Percentiles rank a stretch among this genome's conserved stretches.
Evolutionary conservation across 2,113 vertebrate species (phyloP).

Genomic region (Heterochromis multidens): DNA sequence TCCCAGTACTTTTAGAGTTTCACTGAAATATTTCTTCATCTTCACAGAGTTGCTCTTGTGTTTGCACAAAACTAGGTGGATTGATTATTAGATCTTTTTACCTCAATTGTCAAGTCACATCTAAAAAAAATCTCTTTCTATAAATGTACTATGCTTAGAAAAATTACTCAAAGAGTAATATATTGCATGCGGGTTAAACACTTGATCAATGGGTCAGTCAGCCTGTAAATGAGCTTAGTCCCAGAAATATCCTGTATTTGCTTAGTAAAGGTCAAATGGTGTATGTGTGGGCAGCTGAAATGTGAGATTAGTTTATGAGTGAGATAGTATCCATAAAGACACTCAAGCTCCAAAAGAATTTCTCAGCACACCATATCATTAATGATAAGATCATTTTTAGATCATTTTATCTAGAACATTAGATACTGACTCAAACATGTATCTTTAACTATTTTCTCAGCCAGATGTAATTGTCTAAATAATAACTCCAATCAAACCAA

Average conservation of each 20-base stretch:
- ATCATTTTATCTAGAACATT: no score
- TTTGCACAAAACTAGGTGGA: neutral
- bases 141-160: neutral
- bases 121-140: neutral
- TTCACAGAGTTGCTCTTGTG: neutral
- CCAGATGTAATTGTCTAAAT: no score
- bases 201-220: slow-evolving; percentile 29
- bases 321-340: neutral
- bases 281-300: neutral
- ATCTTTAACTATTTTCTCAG: no score
- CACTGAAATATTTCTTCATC: slow-evolving; percentile 6
- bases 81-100: neutral
- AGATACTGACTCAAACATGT: no score
- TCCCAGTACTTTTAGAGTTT: neutral
- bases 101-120: neutral
- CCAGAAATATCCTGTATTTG: slow-evolving; percentile 3
- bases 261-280: slow-evolving; percentile 43
- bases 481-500: no score
- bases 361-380: neutral
- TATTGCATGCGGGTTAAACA: slow-evolving; percentile 24
- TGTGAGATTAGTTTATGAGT: neutral
- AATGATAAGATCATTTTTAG: no score
- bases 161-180: neutral
- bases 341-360: neutral
- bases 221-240: slow-evolving; percentile 16